A percentile compares a stretch with the other conserved stretches of the same genome.
These are phyloP conservation scores for Arctopsyche grandis DNA, from an alignment of 1,140 invertebrate species.

Conservation along the genomic window DNA sequence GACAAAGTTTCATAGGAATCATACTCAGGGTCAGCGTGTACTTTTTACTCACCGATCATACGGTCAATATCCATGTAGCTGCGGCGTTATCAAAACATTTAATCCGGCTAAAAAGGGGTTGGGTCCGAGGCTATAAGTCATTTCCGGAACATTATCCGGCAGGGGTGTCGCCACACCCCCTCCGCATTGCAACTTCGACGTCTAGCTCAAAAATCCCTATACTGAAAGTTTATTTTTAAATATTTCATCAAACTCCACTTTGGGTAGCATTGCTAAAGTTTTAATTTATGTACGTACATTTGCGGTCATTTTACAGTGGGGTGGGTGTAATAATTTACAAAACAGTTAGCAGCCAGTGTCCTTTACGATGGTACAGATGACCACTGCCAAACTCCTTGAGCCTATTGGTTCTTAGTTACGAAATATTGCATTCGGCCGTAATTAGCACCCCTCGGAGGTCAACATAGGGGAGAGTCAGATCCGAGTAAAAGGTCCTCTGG, in stretches of 20 bases:
- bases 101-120: slow-evolving; percentile 52
- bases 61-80: slow-evolving; percentile 48
- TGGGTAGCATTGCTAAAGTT: neutral
- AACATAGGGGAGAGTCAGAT: too few relatives aligned
- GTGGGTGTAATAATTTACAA: neutral
- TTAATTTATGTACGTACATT: neutral
- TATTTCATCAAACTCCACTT: too few relatives aligned
- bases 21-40: neutral
- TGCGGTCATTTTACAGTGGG: neutral
- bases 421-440: too few relatives aligned
- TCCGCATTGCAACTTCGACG: neutral
- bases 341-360: neutral
- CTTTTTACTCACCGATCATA: slow-evolving; percentile 40
- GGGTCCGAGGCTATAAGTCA: slow-evolving; percentile 51
- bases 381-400: too few relatives aligned
- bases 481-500: too few relatives aligned
- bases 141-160: slow-evolving; percentile 52
- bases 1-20: too few relatives aligned
- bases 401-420: too few relatives aligned
- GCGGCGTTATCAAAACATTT: slow-evolving; percentile 51
- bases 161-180: slow-evolving; percentile 6
- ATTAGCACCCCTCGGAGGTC: too few relatives aligned
- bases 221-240: too few relatives aligned
- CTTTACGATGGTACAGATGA: too few relatives aligned
- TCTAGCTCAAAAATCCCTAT: too few relatives aligned